Evolutionary conservation across 2,113 vertebrate species (phyloP).

Genomic region (Balaenoptera acutorostrata): DNA sequence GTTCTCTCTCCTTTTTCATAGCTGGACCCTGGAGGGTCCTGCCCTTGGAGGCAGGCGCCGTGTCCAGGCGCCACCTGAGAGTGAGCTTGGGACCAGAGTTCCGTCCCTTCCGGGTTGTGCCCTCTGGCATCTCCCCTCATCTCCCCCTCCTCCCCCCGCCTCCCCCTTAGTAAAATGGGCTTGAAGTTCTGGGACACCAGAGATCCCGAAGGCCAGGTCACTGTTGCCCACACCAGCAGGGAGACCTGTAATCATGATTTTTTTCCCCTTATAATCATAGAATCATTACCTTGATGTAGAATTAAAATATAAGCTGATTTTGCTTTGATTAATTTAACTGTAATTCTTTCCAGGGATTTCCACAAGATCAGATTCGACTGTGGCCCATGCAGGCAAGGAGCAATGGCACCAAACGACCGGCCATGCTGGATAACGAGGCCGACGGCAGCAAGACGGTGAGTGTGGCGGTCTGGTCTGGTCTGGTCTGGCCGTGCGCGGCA

Average conservation of each 20-base stretch:
- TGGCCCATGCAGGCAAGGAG: slow-evolving; percentile 99
- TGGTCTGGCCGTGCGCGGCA: not conserved
- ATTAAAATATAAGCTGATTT: not conserved
- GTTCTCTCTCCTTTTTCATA: not conserved
- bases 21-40: too few species aligned
- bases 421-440: slow-evolving; percentile 98
- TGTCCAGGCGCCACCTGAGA: not conserved
- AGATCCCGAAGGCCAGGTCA: too few species aligned
- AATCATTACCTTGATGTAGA: not conserved
- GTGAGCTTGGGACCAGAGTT: not conserved
- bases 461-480: not conserved
- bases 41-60: not conserved
- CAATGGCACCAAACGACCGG: slow-evolving; percentile 97
- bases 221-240: accelerated
- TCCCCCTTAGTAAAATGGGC: too few species aligned
- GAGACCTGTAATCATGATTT: not conserved
- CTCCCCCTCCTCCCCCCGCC: not conserved
- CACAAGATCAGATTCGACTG: slow-evolving; percentile 98
- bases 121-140: not conserved
- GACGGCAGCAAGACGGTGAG: slow-evolving; percentile 96
- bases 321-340: not conserved
- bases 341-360: slow-evolving; percentile 88
- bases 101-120: too few species aligned
- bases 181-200: accelerated
- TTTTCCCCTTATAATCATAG: not conserved